Conservation (phyloP, 2,797 vertebrate genomes). For the Heliangelus exortis region DNA sequence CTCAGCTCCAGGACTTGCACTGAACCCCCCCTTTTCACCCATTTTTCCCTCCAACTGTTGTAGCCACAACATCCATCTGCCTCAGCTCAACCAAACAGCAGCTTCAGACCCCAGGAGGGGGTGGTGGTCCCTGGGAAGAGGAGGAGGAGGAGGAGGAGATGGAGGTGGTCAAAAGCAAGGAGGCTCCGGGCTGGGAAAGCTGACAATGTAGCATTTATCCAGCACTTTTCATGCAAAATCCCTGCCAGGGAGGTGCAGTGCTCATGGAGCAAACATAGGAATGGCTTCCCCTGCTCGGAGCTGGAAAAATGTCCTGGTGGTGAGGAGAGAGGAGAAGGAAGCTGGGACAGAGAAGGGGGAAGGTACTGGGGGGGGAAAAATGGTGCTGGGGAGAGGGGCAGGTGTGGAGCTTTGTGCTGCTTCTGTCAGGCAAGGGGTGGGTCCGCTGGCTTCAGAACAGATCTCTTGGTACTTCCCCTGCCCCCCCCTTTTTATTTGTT, state of each 20-base stretch:
- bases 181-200: background rate
- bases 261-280: background rate
- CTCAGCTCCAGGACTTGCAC: background rate
- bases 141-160: background rate
- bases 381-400: background rate
- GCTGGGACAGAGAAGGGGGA: background rate
- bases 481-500: constrained; percentile 71
- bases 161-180: background rate
- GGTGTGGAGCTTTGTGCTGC: background rate
- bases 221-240: constrained; percentile 19
- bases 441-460: constrained; percentile 57
- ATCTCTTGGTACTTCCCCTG: constrained; percentile 63
- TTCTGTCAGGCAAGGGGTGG: background rate
- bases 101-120: background rate
- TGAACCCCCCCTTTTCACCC: background rate
- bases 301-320: too few species aligned
- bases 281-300: background rate
- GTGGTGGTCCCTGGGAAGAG: fast-evolving
- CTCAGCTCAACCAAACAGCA: constrained; percentile 19
- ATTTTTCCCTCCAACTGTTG: background rate
- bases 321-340: background rate
- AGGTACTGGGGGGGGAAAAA: background rate
- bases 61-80: constrained; percentile 52
- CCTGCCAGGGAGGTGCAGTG: background rate
- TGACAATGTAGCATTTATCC: constrained; percentile 60